Base-by-base conservation (phyloP, 2,888 invertebrate genomes). In the Mamestra brassicae region DNA sequence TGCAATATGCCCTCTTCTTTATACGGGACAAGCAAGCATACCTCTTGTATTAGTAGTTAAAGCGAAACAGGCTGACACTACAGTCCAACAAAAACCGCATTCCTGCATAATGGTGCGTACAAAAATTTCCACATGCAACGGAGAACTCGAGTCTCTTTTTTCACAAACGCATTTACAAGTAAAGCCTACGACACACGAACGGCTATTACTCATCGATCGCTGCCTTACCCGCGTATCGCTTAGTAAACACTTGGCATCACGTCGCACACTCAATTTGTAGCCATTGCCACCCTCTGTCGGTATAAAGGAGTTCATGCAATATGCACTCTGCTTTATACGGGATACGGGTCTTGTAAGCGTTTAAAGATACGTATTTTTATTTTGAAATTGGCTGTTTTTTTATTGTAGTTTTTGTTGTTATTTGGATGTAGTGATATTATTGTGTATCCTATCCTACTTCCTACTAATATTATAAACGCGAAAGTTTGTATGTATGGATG, bases 201-300 rank as follows among this genome's bases (percentile, higher is more conserved):
- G 85, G 81, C 86, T 84, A 88, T 86, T 88, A 87, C 83, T 85
- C 87, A 86, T 87, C 86, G 82, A 86, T 83, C 81, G 81, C 54
- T 8, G 71, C 83, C 79, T 88, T 89, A 85, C 87, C 88, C 88
- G 87, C 83, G 86, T 87, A 88, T 87, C 89, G 89, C 86, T 89
- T 90, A 85, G 90, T 89, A 92, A 92, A 92, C 90, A 91, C 89
- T 90, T 85, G 85, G 79, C 84, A 87, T 89, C 89, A 86, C 88
- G 85, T 81, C 87, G 88, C 86, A 89, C 89, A 89, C 90, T 91
- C 92, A 92, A 93, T 93, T 93, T 92, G 92, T 92, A 90, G 87
- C 90, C 89, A 90, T 90, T 89, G 89, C 85, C 89, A 85, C 87
- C 87, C 88, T 89, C 88, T 88, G 86, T 78, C 80, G 85, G 82